Conservation (phyloP, 2,113 vertebrate species). For the Odontesthes bonariensis region DNA sequence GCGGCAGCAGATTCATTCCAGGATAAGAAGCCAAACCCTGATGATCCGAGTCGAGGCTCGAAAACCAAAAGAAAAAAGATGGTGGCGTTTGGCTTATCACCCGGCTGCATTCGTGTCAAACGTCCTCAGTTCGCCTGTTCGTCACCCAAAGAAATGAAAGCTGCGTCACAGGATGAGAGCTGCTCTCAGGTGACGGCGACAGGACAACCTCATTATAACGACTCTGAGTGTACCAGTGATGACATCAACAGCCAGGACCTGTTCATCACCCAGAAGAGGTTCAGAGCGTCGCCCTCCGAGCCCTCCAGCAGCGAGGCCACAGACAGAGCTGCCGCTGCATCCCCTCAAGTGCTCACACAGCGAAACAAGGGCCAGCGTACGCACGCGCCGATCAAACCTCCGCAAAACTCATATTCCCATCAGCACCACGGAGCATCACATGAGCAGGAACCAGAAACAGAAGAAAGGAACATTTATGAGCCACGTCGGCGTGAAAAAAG, state of each 20-base stretch:
- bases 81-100: conserved; percentile 70
- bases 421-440: not conserved
- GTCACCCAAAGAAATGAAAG: not conserved
- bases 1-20: not conserved
- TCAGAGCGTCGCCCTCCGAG: conserved; percentile 50
- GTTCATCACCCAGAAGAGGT: conserved; percentile 85
- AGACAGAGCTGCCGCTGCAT: not conserved
- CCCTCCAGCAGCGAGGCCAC: conserved; percentile 56
- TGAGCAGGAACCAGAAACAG: not conserved
- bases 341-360: not conserved
- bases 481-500: not conserved
- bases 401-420: not conserved
- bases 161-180: not conserved
- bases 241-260: conserved; percentile 83
- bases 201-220: not conserved
- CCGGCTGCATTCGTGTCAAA: conserved; percentile 18
- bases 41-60: not conserved
- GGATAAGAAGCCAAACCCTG: not conserved
- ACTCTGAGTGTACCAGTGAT: conserved; percentile 64
- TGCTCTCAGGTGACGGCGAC: not conserved
- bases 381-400: not conserved
- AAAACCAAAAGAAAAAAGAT: conserved; percentile 64
- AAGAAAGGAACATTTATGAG: not conserved
- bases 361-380: not conserved
- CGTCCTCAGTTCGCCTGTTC: conserved; percentile 13